Conservation (phyloP, 2,797 vertebrate genomes). For the Danio kyathit region DNA sequence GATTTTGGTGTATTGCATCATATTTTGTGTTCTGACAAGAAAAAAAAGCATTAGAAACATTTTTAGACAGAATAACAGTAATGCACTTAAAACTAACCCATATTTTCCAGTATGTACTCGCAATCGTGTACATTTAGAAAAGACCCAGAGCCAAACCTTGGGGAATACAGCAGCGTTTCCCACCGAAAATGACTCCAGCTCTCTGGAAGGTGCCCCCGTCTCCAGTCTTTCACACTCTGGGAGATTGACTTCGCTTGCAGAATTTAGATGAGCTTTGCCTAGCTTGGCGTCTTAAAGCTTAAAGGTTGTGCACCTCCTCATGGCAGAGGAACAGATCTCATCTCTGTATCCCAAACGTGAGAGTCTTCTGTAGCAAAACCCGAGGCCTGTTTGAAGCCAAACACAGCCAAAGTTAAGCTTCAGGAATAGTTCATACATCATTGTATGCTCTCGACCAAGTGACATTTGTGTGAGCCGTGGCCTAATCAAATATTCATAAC, state of each 20-base stretch:
- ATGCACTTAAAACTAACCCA: slow-evolving; percentile 38
- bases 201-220: slow-evolving; percentile 66
- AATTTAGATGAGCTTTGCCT: slow-evolving; percentile 77
- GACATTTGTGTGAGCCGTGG: slow-evolving; percentile 69
- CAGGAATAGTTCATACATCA: slow-evolving; percentile 32
- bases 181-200: slow-evolving; percentile 70
- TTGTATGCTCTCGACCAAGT: slow-evolving; percentile 55
- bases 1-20: neutral
- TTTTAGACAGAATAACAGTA: neutral
- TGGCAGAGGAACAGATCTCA: slow-evolving; percentile 38
- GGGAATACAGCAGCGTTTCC: slow-evolving; percentile 54
- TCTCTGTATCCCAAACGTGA: slow-evolving; percentile 32
- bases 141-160: slow-evolving; percentile 49
- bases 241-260: slow-evolving; percentile 72
- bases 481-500: slow-evolving; percentile 76
- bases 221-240: slow-evolving; percentile 72
- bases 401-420: slow-evolving; percentile 40
- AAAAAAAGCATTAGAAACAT: neutral
- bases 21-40: neutral
- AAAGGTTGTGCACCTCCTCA: slow-evolving; percentile 42
- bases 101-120: slow-evolving; percentile 39
- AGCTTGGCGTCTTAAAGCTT: slow-evolving; percentile 27
- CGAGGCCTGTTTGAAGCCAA: neutral
- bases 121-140: slow-evolving; percentile 61
- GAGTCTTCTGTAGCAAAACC: slow-evolving; percentile 31